These are phyloP conservation scores for Poecilia picta DNA, from an alignment of 2,797 vertebrate species.

Conservation along the genomic window DNA sequence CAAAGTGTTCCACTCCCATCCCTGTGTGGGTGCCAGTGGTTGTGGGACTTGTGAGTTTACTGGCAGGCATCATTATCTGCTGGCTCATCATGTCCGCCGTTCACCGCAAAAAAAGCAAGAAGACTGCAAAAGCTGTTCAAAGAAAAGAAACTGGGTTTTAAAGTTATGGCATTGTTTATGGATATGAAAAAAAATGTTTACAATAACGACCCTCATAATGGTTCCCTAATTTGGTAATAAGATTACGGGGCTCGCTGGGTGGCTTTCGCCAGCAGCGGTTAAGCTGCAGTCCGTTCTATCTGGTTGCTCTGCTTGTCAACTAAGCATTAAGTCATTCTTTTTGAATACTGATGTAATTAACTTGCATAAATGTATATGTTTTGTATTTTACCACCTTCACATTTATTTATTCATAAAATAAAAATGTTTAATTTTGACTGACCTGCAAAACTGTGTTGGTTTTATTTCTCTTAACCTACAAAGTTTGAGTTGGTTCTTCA, in stretches of 20 bases:
- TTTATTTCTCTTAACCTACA: neutral
- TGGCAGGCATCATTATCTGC: conserved; percentile 67
- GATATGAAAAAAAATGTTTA: neutral
- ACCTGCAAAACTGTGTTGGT: neutral
- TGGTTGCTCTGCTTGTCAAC: neutral
- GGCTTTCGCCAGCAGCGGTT: neutral
- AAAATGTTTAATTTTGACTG: conserved; percentile 11
- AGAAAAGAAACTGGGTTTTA: conserved; percentile 58
- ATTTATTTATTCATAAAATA: conserved; percentile 59
- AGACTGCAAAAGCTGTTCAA: conserved; percentile 8
- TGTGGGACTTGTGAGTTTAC: conserved; percentile 70
- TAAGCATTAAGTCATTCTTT: neutral
- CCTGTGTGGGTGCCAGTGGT: conserved; percentile 83
- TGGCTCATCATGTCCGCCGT: conserved; percentile 53
- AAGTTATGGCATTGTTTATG: conserved; percentile 6
- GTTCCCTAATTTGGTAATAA: neutral
- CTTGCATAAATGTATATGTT: conserved; percentile 12
- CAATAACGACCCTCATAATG: neutral
- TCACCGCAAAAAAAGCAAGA: neutral
- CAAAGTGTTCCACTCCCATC: conserved; percentile 40
- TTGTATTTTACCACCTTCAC: conserved; percentile 24
- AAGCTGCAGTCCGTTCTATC: neutral
- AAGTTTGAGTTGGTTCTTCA: neutral
- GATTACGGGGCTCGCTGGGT: neutral
- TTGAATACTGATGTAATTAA: conserved; percentile 15